Evolutionary conservation across 1,140 invertebrate genomes (phyloP).

Genomic region (Musca domestica): DNA sequence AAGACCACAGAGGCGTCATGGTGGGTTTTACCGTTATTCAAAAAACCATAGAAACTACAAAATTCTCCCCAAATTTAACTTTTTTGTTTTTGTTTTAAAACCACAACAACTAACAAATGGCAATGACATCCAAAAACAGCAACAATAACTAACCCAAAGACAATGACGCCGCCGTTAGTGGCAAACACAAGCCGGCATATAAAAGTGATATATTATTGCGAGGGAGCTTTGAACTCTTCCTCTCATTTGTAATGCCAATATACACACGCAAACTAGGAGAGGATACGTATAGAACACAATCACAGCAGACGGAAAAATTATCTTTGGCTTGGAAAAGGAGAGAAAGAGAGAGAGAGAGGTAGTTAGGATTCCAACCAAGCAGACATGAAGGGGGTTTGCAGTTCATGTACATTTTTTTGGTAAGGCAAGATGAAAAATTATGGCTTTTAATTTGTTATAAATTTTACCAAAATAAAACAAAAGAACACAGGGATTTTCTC

Average conservation of each 20-base stretch:
- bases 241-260: too few species aligned
- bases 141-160: background rate
- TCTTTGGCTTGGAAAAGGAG: too few species aligned
- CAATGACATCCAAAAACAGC: too few species aligned
- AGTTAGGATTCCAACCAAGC: too few species aligned
- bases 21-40: too few species aligned
- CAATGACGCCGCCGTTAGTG: background rate
- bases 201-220: conserved; percentile 10
- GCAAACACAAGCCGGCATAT: conserved; percentile 9
- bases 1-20: too few species aligned
- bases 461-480: conserved; percentile 1
- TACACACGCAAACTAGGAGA: too few species aligned
- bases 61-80: too few species aligned
- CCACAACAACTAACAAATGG: background rate
- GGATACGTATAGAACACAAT: too few species aligned
- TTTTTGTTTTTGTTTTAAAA: too few species aligned
- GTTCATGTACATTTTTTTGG: background rate
- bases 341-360: too few species aligned
- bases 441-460: conserved; percentile 55
- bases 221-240: conserved; percentile 14
- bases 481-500: conserved; percentile 31
- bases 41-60: conserved; percentile 10
- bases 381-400: conserved; percentile 20
- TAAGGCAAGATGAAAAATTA: conserved; percentile 53
- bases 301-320: too few species aligned